Evolutionary conservation across 2,113 vertebrate genomes (phyloP).

Genomic region (Larimichthys crocea): DNA sequence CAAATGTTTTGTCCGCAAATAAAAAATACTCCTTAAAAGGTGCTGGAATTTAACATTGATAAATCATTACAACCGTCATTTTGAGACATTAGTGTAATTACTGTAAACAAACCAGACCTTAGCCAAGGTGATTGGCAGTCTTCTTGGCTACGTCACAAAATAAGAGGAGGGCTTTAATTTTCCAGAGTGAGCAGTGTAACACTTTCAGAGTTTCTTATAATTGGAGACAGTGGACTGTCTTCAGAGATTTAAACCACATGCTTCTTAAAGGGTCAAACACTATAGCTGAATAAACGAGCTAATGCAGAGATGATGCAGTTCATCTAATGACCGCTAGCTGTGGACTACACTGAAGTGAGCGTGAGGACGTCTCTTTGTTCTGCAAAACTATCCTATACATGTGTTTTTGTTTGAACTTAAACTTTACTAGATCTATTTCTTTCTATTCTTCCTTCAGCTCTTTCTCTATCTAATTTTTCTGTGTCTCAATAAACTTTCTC

Average conservation of each 20-base stretch:
- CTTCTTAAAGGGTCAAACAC: neutral
- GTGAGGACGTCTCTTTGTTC: neutral
- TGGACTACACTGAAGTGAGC: neutral
- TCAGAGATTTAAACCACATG: neutral
- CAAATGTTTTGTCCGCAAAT: conserved; percentile 14
- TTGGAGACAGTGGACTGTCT: neutral
- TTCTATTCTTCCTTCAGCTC: conserved; percentile 31
- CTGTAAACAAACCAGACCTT: conserved; percentile 11
- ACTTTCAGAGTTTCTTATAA: neutral
- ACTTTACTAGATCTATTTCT: neutral
- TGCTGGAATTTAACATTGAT: conserved; percentile 23
- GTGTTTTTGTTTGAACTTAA: neutral
- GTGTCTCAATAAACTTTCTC: conserved; percentile 62
- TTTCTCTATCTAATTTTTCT: conserved; percentile 31
- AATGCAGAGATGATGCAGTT: neutral
- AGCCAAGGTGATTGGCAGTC: conserved; percentile 17
- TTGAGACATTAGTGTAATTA: conserved; percentile 45
- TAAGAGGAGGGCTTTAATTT: conserved; percentile 5
- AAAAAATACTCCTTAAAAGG: conserved; percentile 24
- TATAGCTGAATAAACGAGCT: neutral
- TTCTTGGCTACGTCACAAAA: neutral
- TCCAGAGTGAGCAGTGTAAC: neutral
- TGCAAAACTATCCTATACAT: neutral
- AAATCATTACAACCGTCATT: conserved; percentile 13
- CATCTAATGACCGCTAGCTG: neutral